phyloP scores from a whole-genome alignment of 2,888 invertebrate genomes.

The Caenorhabditis auriculariae region DNA sequence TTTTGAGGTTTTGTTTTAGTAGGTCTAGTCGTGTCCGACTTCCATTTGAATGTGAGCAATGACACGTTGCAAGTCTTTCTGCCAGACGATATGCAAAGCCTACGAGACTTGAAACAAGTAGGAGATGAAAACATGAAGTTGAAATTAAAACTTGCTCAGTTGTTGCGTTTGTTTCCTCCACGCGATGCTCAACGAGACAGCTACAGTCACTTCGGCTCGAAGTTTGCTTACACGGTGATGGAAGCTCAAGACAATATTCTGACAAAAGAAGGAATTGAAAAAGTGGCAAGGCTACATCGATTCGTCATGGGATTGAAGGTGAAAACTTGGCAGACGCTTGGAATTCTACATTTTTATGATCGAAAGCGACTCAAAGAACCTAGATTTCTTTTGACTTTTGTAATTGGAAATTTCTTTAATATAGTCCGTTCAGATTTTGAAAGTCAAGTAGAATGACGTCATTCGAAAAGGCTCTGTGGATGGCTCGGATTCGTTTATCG shows the following conservation, averaged over 20 bases:
- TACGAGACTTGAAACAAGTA: slow-evolving; percentile 47
- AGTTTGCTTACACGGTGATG: slow-evolving; percentile 57
- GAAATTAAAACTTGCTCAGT: slow-evolving; percentile 8
- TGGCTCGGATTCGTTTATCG: too few relatives aligned
- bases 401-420: too few relatives aligned
- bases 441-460: too few relatives aligned
- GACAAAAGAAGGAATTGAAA: slow-evolving; percentile 20
- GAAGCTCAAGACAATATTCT: slow-evolving; percentile 51
- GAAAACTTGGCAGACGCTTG: neutral
- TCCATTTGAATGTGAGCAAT: slow-evolving; percentile 41
- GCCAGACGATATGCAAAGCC: slow-evolving; percentile 58
- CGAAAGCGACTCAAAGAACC: too few relatives aligned
- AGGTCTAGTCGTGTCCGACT: slow-evolving; percentile 26
- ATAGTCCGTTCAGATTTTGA: too few relatives aligned
- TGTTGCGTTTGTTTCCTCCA: slow-evolving; percentile 55
- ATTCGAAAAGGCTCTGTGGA: too few relatives aligned
- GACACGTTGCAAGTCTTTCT: slow-evolving; percentile 57
- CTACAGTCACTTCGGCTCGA: slow-evolving; percentile 57
- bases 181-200: slow-evolving; percentile 56
- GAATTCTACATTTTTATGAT: too few relatives aligned
- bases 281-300: slow-evolving; percentile 39
- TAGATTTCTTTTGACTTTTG: too few relatives aligned
- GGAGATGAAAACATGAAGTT: neutral
- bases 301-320: slow-evolving; percentile 34
- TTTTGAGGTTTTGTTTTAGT: slow-evolving; percentile 22